Conservation (phyloP, 1,140 invertebrate species). For the Chrysomallon squamiferum region DNA sequence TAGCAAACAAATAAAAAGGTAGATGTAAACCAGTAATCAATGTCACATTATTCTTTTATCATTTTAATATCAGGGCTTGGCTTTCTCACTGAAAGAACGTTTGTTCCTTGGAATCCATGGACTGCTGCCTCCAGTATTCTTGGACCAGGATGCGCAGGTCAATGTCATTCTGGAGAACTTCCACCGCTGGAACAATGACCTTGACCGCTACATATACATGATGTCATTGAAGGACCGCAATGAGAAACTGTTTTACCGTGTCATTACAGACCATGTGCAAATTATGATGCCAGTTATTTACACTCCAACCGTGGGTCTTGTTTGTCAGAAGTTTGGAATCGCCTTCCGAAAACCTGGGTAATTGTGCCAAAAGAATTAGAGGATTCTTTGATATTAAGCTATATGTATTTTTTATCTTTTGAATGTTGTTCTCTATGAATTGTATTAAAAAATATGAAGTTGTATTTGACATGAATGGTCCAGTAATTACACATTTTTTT, state of each 20-base stretch:
- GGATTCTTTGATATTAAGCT: too few relatives aligned
- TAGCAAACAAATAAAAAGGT: too few relatives aligned
- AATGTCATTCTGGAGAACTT: slow-evolving; percentile 57
- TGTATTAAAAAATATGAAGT: too few relatives aligned
- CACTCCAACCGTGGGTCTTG: slow-evolving; percentile 95
- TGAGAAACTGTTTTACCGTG: slow-evolving; percentile 83
- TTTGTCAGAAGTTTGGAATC: slow-evolving; percentile 95
- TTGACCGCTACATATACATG: slow-evolving; percentile 58
- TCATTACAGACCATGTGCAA: slow-evolving; percentile 92
- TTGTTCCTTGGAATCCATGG: slow-evolving; percentile 62
- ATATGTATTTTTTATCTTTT: too few relatives aligned
- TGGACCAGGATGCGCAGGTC: slow-evolving; percentile 53
- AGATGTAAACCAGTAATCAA: too few relatives aligned
- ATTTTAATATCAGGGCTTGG: slow-evolving; percentile 55
- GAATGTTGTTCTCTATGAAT: too few relatives aligned
- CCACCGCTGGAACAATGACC: slow-evolving; percentile 48
- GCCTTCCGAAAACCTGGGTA: slow-evolving; percentile 89
- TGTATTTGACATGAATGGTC: not conserved
- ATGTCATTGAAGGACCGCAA: slow-evolving; percentile 54
- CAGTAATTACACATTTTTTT: too few relatives aligned
- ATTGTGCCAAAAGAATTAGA: too few relatives aligned
- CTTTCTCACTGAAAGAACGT: slow-evolving; percentile 58
- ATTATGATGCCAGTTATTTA: slow-evolving; percentile 98
- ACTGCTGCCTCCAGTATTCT: slow-evolving; percentile 55
- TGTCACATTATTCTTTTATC: too few relatives aligned